phyloP scores from a whole-genome alignment of 1,140 invertebrate species.

The Asobara japonica region DNA sequence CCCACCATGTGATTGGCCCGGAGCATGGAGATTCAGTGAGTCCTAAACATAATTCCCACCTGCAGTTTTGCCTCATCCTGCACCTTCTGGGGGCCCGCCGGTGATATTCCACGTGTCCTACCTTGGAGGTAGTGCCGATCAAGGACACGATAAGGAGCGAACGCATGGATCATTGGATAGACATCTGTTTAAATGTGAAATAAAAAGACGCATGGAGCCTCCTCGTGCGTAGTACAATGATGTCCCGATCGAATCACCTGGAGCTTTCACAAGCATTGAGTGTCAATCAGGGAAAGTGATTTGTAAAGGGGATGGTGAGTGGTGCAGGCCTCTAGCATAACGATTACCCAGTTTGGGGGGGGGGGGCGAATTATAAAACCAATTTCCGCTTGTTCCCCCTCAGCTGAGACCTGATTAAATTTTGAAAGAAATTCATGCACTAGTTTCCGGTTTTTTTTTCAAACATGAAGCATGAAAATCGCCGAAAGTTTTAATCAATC shows the following conservation, averaged over 20 bases:
- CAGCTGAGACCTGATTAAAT: too few species aligned
- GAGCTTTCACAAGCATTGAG: constrained; percentile 47
- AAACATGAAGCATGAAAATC: too few species aligned
- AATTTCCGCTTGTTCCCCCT: constrained; percentile 52
- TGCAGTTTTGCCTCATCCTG: too few species aligned
- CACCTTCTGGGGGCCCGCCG: too few species aligned
- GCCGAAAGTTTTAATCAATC: too few species aligned
- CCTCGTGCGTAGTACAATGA: constrained; percentile 16
- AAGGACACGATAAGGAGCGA: constrained; percentile 8
- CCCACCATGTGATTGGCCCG: too few species aligned
- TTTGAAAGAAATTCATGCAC: too few species aligned
- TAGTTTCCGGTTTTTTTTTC: too few species aligned
- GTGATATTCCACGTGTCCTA: too few species aligned
- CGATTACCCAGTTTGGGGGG: constrained; percentile 26
- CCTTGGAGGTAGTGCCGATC: neutral
- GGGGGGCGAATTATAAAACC: constrained; percentile 57
- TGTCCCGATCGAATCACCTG: constrained; percentile 34
- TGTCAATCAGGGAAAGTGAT: constrained; percentile 59
- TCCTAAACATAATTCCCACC: too few species aligned
- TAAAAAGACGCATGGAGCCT: constrained; percentile 2
- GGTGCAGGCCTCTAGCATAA: constrained; percentile 9
- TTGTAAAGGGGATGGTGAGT: constrained; percentile 43
- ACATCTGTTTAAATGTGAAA: constrained; percentile 19
- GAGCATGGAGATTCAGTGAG: too few species aligned
- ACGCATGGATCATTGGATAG: constrained; percentile 16